Evolutionary conservation across 2,797 vertebrate genomes (phyloP).

Genomic region (Paratrypauchen microcephalus): DNA sequence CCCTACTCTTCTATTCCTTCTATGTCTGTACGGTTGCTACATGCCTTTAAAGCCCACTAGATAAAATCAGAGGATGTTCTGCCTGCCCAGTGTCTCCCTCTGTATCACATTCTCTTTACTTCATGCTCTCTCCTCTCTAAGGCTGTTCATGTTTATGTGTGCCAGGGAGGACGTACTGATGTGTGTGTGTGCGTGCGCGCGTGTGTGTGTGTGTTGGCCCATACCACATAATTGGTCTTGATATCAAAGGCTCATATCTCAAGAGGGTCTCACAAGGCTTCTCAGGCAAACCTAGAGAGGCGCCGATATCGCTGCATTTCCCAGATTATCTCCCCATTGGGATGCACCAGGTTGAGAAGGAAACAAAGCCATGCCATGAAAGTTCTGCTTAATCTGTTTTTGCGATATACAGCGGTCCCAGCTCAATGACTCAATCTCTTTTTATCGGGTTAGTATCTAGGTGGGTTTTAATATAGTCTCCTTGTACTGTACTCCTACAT

Average conservation of each 20-base stretch:
- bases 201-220: slow-evolving; percentile 26
- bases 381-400: slow-evolving; percentile 70
- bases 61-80: slow-evolving; percentile 73
- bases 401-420: slow-evolving; percentile 53
- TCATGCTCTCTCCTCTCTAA: slow-evolving; percentile 59
- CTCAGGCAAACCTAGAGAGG: slow-evolving; percentile 69
- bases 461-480: slow-evolving; percentile 12
- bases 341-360: slow-evolving; percentile 62
- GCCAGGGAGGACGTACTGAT: slow-evolving; percentile 9
- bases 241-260: slow-evolving; percentile 79
- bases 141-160: slow-evolving; percentile 27
- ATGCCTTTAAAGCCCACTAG: slow-evolving; percentile 56
- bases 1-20: slow-evolving; percentile 56
- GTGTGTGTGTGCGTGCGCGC: too few relatives aligned
- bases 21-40: slow-evolving; percentile 56
- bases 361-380: slow-evolving; percentile 66
- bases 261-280: slow-evolving; percentile 74
- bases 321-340: slow-evolving; percentile 71
- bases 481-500: background rate
- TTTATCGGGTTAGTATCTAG: slow-evolving; percentile 48
- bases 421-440: slow-evolving; percentile 52
- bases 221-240: slow-evolving; percentile 75
- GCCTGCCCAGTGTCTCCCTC: slow-evolving; percentile 65
- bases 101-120: slow-evolving; percentile 71
- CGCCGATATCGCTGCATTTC: slow-evolving; percentile 71